Conservation (phyloP, 2,888 invertebrate species). For the Drosophila ustulata region DNA sequence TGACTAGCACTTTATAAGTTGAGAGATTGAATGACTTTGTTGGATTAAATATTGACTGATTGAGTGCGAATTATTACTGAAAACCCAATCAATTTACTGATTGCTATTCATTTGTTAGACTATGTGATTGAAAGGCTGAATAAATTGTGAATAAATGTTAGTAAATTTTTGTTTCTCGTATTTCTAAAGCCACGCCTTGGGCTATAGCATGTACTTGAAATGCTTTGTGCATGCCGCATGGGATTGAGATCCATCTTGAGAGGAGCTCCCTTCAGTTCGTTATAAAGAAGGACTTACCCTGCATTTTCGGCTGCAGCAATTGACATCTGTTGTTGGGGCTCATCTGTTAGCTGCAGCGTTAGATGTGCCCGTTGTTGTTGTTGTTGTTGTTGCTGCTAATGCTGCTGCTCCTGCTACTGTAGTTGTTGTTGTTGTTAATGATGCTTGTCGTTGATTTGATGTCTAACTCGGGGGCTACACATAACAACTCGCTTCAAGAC, state of each 20-base stretch:
- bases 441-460: constrained; percentile 40
- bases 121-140: too few relatives aligned
- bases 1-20: not conserved
- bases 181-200: not conserved
- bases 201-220: not conserved
- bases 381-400: constrained; percentile 41
- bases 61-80: too few relatives aligned
- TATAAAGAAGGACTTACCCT: constrained; percentile 81
- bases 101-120: too few relatives aligned
- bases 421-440: constrained; percentile 26
- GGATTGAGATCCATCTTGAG: not conserved
- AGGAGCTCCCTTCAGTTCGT: not conserved
- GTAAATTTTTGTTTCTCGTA: too few relatives aligned
- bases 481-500: constrained; percentile 56
- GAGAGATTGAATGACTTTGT: not conserved
- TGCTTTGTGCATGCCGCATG: not conserved
- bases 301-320: constrained; percentile 86
- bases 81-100: too few relatives aligned
- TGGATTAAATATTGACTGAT: not conserved
- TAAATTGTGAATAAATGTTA: too few relatives aligned
- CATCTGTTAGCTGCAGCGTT: constrained; percentile 85
- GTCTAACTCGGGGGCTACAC: constrained; percentile 48
- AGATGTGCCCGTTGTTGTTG: constrained; percentile 83
- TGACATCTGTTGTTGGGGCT: constrained; percentile 85
- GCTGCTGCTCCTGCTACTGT: constrained; percentile 4